Base-by-base conservation (phyloP, 2,113 vertebrate species). In the Brachirus orientalis region DNA sequence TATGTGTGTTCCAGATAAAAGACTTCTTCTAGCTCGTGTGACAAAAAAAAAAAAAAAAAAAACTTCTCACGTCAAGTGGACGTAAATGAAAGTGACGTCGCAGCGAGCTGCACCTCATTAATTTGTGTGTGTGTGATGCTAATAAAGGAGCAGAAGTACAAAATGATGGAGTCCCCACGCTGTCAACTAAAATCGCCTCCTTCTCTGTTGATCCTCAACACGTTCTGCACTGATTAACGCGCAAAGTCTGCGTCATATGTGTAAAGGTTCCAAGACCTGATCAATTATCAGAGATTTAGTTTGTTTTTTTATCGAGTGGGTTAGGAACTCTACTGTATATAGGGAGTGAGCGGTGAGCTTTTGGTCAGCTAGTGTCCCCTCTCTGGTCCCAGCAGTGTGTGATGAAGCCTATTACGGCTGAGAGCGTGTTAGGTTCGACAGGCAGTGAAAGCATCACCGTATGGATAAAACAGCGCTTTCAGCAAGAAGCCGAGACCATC, bases 41-140 rank as follows among this genome's bases (percentile, higher is more conserved):
- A 88, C 89, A 77, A 51, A 53, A n/a, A n/a, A n/a, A n/a, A n/a
- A n/a, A n/a, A n/a, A n/a, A n/a, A n/a, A n/a, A n/a, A n/a, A 81
- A 72, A 82, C 70, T 85, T 82, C 46, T 79, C 82, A 77, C 93
- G 93, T 88, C 91, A 73, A 90, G 75, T 89, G 91, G 90, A 94
- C 94, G 94, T 95, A 95, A 97, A 95, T 95, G 95, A 91, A 95
- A 94, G 88, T 95, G 96, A 95, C 95, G 95, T 89, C 88, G 91
- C 92, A 87, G 90, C 88, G 84, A 92, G 93, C 92, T 91, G 93
- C 94, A 94, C 91, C 94, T 97, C 94, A 96, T 97, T 97, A 96
- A 94, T 94, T 95, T 93, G 28, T 47, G 77, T 89, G 94, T 52
- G 68, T 60, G 13, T 69, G 66, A 63, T 50, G 91, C 93, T 96